Conservation (phyloP, 2,888 invertebrate genomes). For the Dione vanillae region DNA sequence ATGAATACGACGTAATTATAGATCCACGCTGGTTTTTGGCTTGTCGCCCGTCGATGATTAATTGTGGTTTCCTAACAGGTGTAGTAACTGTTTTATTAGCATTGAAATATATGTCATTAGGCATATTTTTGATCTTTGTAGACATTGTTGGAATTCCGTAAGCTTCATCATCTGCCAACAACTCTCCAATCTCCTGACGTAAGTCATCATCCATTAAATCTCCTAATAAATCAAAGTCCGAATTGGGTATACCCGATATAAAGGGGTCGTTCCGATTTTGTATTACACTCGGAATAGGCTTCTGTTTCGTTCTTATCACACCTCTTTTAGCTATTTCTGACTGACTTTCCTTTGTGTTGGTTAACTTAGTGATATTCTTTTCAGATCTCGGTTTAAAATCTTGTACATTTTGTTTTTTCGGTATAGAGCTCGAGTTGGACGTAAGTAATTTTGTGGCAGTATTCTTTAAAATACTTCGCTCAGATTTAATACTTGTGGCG, state of each 20-base stretch:
- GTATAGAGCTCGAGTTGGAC: not conserved
- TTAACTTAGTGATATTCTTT: constrained; percentile 5
- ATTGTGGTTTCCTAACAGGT: constrained; percentile 14
- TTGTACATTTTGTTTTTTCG: not conserved
- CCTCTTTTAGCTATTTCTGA: constrained; percentile 25
- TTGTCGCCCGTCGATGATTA: constrained; percentile 6
- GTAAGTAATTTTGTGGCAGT: not conserved
- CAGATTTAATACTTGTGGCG: constrained; percentile 2
- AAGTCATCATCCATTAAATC: constrained; percentile 78
- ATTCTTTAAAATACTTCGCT: constrained; percentile 22
- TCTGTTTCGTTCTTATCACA: constrained; percentile 18
- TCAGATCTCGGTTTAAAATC: constrained; percentile 12
- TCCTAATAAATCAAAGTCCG: constrained; percentile 75
- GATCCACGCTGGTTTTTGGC: not conserved
- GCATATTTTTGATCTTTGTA: constrained; percentile 45
- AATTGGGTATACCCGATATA: constrained; percentile 67
- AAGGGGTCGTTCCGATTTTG: constrained; percentile 59
- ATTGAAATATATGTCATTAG: not conserved
- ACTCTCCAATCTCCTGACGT: constrained; percentile 74
- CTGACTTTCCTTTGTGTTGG: not conserved
- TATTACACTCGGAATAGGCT: constrained; percentile 34
- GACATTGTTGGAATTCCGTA: constrained; percentile 49
- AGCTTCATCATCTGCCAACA: constrained; percentile 70
- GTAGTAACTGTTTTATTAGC: constrained; percentile 6
- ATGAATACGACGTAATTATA: not conserved